A percentile compares a stretch with the other conserved stretches of the same genome.
phyloP scores from a whole-genome alignment of 2,797 vertebrate genomes.

The Brotula barbata region DNA sequence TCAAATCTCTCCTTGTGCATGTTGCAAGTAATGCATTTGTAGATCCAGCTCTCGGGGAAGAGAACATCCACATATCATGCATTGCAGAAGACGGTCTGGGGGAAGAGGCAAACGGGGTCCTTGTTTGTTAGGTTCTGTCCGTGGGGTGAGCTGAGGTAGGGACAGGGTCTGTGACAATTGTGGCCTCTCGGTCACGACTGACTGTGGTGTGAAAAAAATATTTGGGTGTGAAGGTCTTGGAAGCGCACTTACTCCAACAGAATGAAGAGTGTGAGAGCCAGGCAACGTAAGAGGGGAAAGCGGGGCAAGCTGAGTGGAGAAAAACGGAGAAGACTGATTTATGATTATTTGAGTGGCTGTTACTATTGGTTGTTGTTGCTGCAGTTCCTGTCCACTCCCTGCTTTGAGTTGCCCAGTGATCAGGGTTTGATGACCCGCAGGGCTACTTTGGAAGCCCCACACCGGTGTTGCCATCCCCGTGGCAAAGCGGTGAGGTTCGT shows the following conservation, averaged over 20 bases:
- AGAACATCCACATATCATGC: constrained; percentile 83
- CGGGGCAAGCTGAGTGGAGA: constrained; percentile 72
- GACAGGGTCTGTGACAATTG: constrained; percentile 71
- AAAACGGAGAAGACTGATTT: constrained; percentile 77
- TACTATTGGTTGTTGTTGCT: constrained; percentile 71
- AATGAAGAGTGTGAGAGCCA: constrained; percentile 73
- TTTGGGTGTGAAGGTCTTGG: constrained; percentile 74
- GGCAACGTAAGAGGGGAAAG: constrained; percentile 74
- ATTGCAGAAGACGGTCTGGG: constrained; percentile 78
- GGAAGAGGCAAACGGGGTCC: constrained; percentile 75
- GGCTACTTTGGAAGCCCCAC: constrained; percentile 76
- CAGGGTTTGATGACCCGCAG: constrained; percentile 69
- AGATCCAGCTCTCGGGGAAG: constrained; percentile 80
- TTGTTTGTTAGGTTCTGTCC: constrained; percentile 72
- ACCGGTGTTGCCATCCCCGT: constrained; percentile 69
- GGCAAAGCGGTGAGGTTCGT: constrained; percentile 70
- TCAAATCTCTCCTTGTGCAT: constrained; percentile 82
- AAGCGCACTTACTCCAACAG: constrained; percentile 72
- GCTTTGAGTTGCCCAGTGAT: constrained; percentile 73
- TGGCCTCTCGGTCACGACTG: constrained; percentile 72
- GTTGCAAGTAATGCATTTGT: constrained; percentile 84
- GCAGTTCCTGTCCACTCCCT: constrained; percentile 69
- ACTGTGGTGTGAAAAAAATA: constrained; percentile 77
- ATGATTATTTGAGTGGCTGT: constrained; percentile 76
- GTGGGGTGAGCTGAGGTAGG: constrained; percentile 75